Conservation (phyloP, 1,140 invertebrate genomes). For the Mya arenaria region DNA sequence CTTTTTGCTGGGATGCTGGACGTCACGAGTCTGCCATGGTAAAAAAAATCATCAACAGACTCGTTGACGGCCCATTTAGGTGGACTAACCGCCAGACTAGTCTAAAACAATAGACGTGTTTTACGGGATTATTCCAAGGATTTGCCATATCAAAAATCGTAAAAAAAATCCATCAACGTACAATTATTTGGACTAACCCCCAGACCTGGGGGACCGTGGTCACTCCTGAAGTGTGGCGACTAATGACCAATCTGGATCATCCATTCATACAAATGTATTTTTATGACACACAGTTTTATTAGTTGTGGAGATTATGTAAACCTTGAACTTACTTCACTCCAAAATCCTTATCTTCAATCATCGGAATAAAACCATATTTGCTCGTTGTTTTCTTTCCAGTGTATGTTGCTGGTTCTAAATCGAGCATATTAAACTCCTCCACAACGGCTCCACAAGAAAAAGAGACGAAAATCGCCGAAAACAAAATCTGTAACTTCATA, state of each 20-base stretch:
- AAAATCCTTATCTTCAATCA: conserved; percentile 24
- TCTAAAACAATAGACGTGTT: too few relatives aligned
- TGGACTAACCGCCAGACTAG: too few relatives aligned
- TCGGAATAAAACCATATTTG: conserved; percentile 30
- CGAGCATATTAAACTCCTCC: conserved; percentile 6
- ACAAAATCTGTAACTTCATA: too few relatives aligned
- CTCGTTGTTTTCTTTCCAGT: background rate
- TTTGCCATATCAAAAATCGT: background rate
- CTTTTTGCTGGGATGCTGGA: too few relatives aligned
- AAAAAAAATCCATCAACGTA: too few relatives aligned
- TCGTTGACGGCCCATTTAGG: too few relatives aligned
- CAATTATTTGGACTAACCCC: too few relatives aligned
- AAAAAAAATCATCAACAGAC: too few relatives aligned
- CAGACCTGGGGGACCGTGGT: too few relatives aligned
- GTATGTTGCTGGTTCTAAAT: background rate
- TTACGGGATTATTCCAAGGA: too few relatives aligned
- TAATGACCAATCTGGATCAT: background rate
- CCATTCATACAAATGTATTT: background rate
- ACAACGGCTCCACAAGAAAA: conserved; percentile 2
- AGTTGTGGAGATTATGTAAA: background rate
- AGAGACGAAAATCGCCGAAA: too few relatives aligned
- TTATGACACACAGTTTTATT: background rate
- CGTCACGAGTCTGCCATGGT: too few relatives aligned
- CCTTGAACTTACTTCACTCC: conserved; percentile 30
- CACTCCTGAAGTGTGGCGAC: background rate